These are phyloP conservation scores for Chalcis sispes DNA, from an alignment of 2,888 invertebrate genomes.

Conservation along the genomic window DNA sequence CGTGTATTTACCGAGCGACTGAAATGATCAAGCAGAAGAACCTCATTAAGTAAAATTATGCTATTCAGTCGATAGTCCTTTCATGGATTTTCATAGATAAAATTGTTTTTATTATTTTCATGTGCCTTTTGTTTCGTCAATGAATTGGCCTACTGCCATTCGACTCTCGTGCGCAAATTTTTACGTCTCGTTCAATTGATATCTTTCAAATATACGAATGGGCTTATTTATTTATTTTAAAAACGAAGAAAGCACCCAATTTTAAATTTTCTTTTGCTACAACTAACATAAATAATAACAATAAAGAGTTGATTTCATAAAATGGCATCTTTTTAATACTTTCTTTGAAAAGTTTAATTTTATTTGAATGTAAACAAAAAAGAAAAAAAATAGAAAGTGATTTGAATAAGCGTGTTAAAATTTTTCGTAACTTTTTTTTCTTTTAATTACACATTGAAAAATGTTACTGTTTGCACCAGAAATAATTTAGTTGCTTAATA, in stretches of 20 bases:
- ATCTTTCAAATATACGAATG: conserved; percentile 15
- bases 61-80: conserved; percentile 56
- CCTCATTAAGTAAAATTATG: conserved; percentile 55
- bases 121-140: neutral
- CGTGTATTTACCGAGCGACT: conserved; percentile 6
- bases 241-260: conserved; percentile 23
- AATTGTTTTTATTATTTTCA: conserved; percentile 9
- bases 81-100: conserved; percentile 38
- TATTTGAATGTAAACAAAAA: conserved; percentile 24
- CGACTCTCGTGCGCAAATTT: conserved; percentile 3
- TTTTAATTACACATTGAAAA: conserved; percentile 21
- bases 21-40: conserved; percentile 40
- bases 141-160: conserved; percentile 31
- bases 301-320: neutral
- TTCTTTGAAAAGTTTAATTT: conserved; percentile 1
- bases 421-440: neutral
- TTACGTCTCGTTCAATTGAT: conserved; percentile 20
- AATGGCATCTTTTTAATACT: conserved; percentile 40
- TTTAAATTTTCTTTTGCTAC: conserved; percentile 23
- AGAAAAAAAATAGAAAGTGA: too few species aligned
- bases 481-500: neutral
- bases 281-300: conserved; percentile 10
- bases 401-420: neutral
- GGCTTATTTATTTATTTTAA: neutral
- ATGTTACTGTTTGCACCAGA: neutral